These are phyloP conservation scores for Parnassius orleans DNA, from an alignment of 2,888 invertebrate species.

Conservation along the genomic window DNA sequence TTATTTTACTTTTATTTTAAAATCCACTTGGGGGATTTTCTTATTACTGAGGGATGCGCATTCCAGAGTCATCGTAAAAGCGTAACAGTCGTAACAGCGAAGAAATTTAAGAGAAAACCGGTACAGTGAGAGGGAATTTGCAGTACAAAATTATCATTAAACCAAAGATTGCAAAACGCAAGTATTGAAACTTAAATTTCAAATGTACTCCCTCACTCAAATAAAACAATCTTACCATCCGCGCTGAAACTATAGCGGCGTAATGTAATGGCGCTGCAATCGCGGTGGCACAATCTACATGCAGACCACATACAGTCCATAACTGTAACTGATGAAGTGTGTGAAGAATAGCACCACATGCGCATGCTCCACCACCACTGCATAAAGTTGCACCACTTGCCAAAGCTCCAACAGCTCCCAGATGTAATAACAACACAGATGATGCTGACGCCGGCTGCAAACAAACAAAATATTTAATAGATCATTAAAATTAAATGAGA, in stretches of 20 bases:
- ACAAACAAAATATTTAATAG: constrained; percentile 11
- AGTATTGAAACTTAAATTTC: too few relatives aligned
- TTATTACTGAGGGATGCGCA: too few relatives aligned
- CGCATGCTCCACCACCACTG: constrained; percentile 82
- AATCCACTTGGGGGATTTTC: too few relatives aligned
- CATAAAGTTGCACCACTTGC: constrained; percentile 86
- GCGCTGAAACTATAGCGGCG: constrained; percentile 87
- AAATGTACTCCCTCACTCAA: too few relatives aligned
- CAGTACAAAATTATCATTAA: too few relatives aligned
- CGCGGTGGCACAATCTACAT: constrained; percentile 89
- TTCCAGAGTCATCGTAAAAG: too few relatives aligned
- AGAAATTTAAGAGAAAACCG: too few relatives aligned
- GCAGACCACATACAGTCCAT: constrained; percentile 90
- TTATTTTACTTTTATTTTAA: too few relatives aligned
- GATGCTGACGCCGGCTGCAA: constrained; percentile 84
- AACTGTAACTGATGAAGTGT: constrained; percentile 87
- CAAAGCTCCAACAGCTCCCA: constrained; percentile 85
- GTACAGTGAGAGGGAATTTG: too few relatives aligned
- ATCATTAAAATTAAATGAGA: too few relatives aligned
- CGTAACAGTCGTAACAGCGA: too few relatives aligned
- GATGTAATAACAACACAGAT: constrained; percentile 86
- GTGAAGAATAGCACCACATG: constrained; percentile 85
- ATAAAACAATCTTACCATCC: constrained; percentile 70
- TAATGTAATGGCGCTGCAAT: constrained; percentile 91
- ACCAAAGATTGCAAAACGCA: too few relatives aligned